These are phyloP conservation scores for Dasypus novemcinctus DNA, from an alignment of 2,113 vertebrate species.

Conservation along the genomic window DNA sequence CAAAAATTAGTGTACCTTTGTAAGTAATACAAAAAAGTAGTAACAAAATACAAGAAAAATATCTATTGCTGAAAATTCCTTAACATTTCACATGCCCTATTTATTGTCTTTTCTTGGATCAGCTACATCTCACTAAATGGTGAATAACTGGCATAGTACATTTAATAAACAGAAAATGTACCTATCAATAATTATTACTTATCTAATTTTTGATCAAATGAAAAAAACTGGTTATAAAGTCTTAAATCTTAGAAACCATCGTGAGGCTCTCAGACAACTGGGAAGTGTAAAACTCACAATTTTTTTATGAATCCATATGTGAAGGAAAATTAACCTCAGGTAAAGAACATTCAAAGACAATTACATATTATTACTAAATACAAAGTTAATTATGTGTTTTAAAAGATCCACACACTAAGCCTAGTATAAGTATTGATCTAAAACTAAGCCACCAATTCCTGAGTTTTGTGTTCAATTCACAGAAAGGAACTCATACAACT, in stretches of 20 bases:
- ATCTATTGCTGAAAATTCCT: slow-evolving; percentile 58
- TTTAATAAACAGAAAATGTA: slow-evolving; percentile 66
- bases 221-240: slow-evolving; percentile 64
- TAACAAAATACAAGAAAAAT: slow-evolving; percentile 55
- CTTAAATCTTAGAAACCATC: slow-evolving; percentile 65
- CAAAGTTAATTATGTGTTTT: slow-evolving; percentile 11
- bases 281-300: slow-evolving; percentile 67
- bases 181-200: slow-evolving; percentile 65
- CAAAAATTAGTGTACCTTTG: slow-evolving; percentile 52
- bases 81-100: slow-evolving; percentile 54
- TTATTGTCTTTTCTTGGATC: slow-evolving; percentile 49
- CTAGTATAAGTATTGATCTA: slow-evolving; percentile 62
- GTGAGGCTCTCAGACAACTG: slow-evolving; percentile 58
- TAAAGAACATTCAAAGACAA: slow-evolving; percentile 70
- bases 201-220: slow-evolving; percentile 60
- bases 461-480: slow-evolving; percentile 75
- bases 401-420: slow-evolving; percentile 55
- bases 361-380: slow-evolving; percentile 55
- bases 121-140: slow-evolving; percentile 63
- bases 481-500: slow-evolving; percentile 54
- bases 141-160: slow-evolving; percentile 75
- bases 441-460: slow-evolving; percentile 73
- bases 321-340: slow-evolving; percentile 65
- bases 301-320: slow-evolving; percentile 60
- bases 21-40: slow-evolving; percentile 57